Base-by-base conservation (phyloP, 1,140 invertebrate species). In the Heterodera carotae region DNA sequence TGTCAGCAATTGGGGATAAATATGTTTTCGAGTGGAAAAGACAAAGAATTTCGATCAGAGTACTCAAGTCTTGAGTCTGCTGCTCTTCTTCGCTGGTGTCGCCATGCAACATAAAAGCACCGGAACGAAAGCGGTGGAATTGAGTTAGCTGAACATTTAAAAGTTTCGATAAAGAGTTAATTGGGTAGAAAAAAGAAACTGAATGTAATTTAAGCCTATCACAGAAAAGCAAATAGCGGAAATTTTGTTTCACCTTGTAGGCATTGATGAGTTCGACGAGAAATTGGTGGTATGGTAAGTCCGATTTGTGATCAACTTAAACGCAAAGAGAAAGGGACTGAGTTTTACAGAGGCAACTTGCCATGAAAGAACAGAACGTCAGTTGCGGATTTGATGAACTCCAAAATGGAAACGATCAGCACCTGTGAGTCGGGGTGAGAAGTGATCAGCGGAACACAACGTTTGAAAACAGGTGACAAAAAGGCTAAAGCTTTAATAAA, bases 301-400 rank as follows among this genome's bases (percentile, higher is more conserved):
- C 36, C 7, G 75, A 64, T 43, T 8, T 59, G 34, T 53, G 76
- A 69, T 78, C 77, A 39, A 78, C 68, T 74, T 29, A 12, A 74
- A 33, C n/a, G 12, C 22, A 36, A 74, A 29, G 31, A n/a, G 27
- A 74, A 48, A 15, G 39, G 39, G 6, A 43, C 0, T 8, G 34
- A 29, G 15, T 62, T n/a, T 3, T 2, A 43, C 39, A 43, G 64
- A 74, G 33, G 31, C 8, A 15, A n/a, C 0, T 36, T 29, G 39
- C 72, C 72, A 39, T 78, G 75, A n/a, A 78, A 78, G 25, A 78
- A 78, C 2, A 78, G 31, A 48, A 78, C 76, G 60, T 78, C 77
- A 29, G 77, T 78, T 31, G 31, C 43, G 7, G 77, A 66, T 22
- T 77, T 76, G 25, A 78, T 69, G 56, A 78, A 78, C 31, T 70